These are phyloP conservation scores for Telmatherina bonti DNA, from an alignment of 2,797 vertebrate species.

Conservation along the genomic window DNA sequence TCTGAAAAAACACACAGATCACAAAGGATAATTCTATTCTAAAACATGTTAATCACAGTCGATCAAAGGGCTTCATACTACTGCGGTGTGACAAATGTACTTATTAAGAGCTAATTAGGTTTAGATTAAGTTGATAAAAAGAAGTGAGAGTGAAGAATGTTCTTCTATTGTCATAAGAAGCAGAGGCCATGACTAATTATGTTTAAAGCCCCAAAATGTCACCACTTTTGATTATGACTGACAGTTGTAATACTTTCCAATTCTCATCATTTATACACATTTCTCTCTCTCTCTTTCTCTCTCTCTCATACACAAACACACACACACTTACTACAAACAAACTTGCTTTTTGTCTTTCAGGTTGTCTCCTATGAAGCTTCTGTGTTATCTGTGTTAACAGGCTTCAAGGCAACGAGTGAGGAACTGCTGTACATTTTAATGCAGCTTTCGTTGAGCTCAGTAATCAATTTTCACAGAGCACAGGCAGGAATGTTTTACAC, in stretches of 20 bases:
- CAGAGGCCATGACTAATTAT: slow-evolving; percentile 65
- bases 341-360: slow-evolving; percentile 6
- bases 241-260: slow-evolving; percentile 53
- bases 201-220: slow-evolving; percentile 53
- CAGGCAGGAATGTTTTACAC: not conserved
- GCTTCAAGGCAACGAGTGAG: slow-evolving; percentile 11
- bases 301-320: not conserved
- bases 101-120: slow-evolving; percentile 75
- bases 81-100: slow-evolving; percentile 74
- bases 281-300: slow-evolving; percentile 15
- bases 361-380: slow-evolving; percentile 10
- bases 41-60: slow-evolving; percentile 57
- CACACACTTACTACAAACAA: not conserved
- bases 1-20: slow-evolving; percentile 15
- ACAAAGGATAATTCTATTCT: slow-evolving; percentile 32
- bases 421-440: slow-evolving; percentile 8
- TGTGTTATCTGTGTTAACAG: slow-evolving; percentile 11
- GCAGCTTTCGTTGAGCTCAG: slow-evolving; percentile 5
- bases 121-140: slow-evolving; percentile 71
- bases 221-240: slow-evolving; percentile 39
- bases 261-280: slow-evolving; percentile 50
- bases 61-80: slow-evolving; percentile 55
- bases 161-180: slow-evolving; percentile 53
- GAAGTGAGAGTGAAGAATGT: slow-evolving; percentile 66
- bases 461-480: slow-evolving; percentile 4